A percentile compares a stretch with the other conserved stretches of the same genome.
Conservation (phyloP, 2,888 invertebrate species). For the Eustalomyia histrio region DNA sequence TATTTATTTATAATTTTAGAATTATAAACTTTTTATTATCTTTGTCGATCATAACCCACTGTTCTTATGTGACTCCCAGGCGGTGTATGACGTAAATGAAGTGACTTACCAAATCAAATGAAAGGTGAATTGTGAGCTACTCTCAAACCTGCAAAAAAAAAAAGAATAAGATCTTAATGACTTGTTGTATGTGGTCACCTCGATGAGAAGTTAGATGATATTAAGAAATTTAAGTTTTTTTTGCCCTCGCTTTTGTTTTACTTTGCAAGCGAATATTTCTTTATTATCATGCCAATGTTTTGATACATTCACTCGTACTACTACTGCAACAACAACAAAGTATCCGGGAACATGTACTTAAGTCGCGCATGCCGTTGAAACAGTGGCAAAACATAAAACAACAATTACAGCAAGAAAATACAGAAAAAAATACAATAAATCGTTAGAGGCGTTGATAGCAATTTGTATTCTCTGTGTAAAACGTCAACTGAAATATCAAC, state of each 20-base stretch:
- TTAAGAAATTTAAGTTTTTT: constrained; percentile 52
- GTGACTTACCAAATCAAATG: constrained; percentile 50
- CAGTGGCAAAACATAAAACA: constrained; percentile 55
- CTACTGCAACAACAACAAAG: not conserved
- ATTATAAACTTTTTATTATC: too few species aligned
- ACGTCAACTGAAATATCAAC: constrained; percentile 63
- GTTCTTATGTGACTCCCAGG: constrained; percentile 46
- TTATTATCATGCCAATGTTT: constrained; percentile 13
- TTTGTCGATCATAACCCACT: constrained; percentile 12
- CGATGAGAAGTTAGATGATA: constrained; percentile 54
- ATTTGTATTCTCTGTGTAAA: constrained; percentile 60
- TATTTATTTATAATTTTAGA: too few species aligned
- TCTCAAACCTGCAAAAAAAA: constrained; percentile 30
- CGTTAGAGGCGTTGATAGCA: constrained; percentile 63
- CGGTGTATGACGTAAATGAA: constrained; percentile 54
- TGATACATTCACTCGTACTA: not conserved
- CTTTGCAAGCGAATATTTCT: not conserved
- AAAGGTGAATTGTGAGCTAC: constrained; percentile 47
- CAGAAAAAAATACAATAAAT: constrained; percentile 48
- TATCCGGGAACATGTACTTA: constrained; percentile 28
- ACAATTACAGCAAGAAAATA: constrained; percentile 27
- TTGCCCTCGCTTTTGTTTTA: constrained; percentile 35
- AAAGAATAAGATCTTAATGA: constrained; percentile 57
- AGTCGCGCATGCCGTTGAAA: constrained; percentile 56
- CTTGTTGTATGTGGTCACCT: constrained; percentile 61